Evolutionary conservation across 92 coral and sea anemone genomes (phyloP).

Genomic region (Montipora capitata): DNA sequence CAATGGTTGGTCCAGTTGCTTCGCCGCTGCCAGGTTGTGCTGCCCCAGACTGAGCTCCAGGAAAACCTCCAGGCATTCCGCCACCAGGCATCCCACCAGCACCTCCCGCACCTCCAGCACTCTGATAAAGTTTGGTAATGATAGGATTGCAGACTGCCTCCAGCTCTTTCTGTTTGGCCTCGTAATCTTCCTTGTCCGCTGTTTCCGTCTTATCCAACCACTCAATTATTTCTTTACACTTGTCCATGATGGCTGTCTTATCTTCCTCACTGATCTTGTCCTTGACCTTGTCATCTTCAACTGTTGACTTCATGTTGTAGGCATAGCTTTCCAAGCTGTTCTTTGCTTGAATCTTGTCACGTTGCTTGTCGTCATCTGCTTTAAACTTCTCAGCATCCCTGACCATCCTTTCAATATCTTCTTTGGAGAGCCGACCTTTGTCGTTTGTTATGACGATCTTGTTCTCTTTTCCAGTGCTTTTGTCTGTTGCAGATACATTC

Average conservation of each 20-base stretch:
- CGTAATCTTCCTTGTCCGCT: slow-evolving; percentile 86
- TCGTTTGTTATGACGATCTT: slow-evolving; percentile 88
- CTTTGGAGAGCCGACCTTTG: slow-evolving; percentile 86
- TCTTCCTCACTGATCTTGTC: slow-evolving; percentile 97
- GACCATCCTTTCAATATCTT: slow-evolving; percentile 88
- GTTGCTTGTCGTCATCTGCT: slow-evolving; percentile 92
- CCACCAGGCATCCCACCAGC: slow-evolving; percentile 86
- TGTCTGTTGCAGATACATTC: slow-evolving; percentile 86
- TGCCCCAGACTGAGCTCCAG: slow-evolving; percentile 62
- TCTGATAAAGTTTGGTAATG: slow-evolving; percentile 97
- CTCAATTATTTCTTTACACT: slow-evolving; percentile 93
- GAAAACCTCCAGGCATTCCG: slow-evolving; percentile 55
- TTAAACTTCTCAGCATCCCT: slow-evolving; percentile 86
- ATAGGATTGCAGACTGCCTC: slow-evolving; percentile 95
- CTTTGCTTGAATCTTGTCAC: slow-evolving; percentile 90
- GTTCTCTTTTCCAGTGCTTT: slow-evolving; percentile 86
- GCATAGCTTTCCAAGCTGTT: slow-evolving; percentile 95
- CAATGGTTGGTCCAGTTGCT: slow-evolving; percentile 96
- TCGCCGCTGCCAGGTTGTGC: slow-evolving; percentile 75
- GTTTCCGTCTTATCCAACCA: slow-evolving; percentile 89
- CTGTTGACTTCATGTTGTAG: slow-evolving; percentile 93
- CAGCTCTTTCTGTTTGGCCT: slow-evolving; percentile 88
- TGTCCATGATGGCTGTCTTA: slow-evolving; percentile 79
- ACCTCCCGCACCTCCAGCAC: slow-evolving; percentile 84
- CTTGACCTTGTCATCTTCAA: slow-evolving; percentile 94